These are phyloP conservation scores for Sminthurides aquaticus DNA, from an alignment of 2,888 invertebrate species.

Conservation along the genomic window DNA sequence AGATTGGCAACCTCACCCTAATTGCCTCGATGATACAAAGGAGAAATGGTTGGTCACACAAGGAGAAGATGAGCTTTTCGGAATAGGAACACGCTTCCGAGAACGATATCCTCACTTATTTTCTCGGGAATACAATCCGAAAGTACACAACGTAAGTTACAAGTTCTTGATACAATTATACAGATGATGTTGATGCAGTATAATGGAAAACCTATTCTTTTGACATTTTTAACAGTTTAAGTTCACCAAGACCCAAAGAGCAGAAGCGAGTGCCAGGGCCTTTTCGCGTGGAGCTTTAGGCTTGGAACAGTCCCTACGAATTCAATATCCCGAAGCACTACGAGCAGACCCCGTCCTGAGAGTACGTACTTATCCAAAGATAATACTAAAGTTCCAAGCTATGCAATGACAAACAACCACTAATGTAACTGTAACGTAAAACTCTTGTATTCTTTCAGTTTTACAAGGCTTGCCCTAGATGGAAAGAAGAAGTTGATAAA, in stretches of 20 bases:
- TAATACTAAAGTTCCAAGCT: too few species aligned
- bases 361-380: conserved; percentile 53
- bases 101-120: conserved; percentile 61
- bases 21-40: conserved; percentile 49
- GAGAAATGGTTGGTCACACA: conserved; percentile 61
- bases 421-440: too few species aligned
- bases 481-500: conserved; percentile 60
- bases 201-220: conserved; percentile 9
- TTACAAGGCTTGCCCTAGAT: conserved; percentile 67
- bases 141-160: conserved; percentile 53
- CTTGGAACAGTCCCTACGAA: conserved; percentile 54
- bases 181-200: neutral
- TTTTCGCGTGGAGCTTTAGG: conserved; percentile 72
- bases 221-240: conserved; percentile 57
- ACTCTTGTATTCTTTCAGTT: too few species aligned
- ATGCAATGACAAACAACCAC: too few species aligned
- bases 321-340: conserved; percentile 59
- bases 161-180: neutral
- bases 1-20: conserved; percentile 54
- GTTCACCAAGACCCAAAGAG: conserved; percentile 68
- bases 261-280: conserved; percentile 64
- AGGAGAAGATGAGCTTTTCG: conserved; percentile 66
- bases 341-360: conserved; percentile 60
- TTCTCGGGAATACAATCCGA: conserved; percentile 56
- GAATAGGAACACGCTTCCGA: conserved; percentile 66